These are phyloP conservation scores for Rhodeus uyekii DNA, from an alignment of 2,797 vertebrate species.

Conservation along the genomic window DNA sequence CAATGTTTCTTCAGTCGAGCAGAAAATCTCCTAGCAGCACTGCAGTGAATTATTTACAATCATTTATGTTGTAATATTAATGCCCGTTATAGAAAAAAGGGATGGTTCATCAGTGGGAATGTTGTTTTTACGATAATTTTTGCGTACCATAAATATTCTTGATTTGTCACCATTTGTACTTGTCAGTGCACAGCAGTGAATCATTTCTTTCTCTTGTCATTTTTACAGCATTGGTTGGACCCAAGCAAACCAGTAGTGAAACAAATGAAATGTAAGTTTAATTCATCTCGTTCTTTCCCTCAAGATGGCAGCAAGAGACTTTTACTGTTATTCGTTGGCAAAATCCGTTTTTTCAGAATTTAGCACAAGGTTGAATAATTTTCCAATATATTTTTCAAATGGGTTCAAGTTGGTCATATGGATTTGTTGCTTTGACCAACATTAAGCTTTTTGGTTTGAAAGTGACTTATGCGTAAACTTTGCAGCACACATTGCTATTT, in stretches of 20 bases:
- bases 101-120: not conserved
- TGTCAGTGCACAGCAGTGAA: conserved; percentile 6
- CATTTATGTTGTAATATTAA: conserved; percentile 45
- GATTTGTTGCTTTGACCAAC: not conserved
- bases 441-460: not conserved
- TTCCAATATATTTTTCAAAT: not conserved
- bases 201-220: conserved; percentile 28
- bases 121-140: conserved; percentile 18
- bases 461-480: not conserved
- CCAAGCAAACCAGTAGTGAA: conserved; percentile 92
- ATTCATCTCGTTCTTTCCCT: not conserved
- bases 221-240: conserved; percentile 94
- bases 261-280: conserved; percentile 98
- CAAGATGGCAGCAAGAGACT: not conserved
- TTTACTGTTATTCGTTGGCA: not conserved
- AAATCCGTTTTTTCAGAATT: not conserved
- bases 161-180: not conserved
- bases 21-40: conserved; percentile 40
- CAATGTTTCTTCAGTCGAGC: conserved; percentile 43
- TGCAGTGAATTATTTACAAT: conserved; percentile 47
- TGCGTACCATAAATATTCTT: not conserved
- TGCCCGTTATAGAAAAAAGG: not conserved
- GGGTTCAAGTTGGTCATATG: not conserved
- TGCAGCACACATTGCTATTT: not conserved
- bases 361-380: not conserved